Percentiles rank a stretch among this genome's conserved stretches.
phyloP scores from a whole-genome alignment of 2,888 invertebrate genomes.

The Yponomeuta malinellus region DNA sequence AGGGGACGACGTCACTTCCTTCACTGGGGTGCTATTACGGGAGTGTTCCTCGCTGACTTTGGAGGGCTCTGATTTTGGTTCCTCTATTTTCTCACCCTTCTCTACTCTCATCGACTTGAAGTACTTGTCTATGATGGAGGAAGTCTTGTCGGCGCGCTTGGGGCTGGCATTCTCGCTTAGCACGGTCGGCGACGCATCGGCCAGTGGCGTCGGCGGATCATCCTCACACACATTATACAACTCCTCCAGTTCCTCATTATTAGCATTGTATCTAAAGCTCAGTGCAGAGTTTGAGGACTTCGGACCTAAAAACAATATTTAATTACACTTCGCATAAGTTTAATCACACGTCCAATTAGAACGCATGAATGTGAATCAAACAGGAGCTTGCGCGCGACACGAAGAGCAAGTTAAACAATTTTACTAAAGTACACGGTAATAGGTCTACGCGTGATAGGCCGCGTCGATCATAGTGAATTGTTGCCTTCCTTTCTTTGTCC shows the following conservation, averaged over 20 bases:
- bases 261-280: conserved; percentile 84
- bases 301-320: background rate
- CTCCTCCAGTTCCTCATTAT: conserved; percentile 84
- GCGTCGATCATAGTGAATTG: conserved; percentile 20
- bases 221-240: conserved; percentile 78
- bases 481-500: background rate
- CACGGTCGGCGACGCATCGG: conserved; percentile 49
- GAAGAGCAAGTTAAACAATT: background rate
- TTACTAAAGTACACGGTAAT: background rate
- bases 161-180: conserved; percentile 60
- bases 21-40: conserved; percentile 36
- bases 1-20: conserved; percentile 65
- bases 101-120: conserved; percentile 60
- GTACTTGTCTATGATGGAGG: conserved; percentile 68
- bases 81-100: conserved; percentile 40
- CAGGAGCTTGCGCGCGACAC: background rate
- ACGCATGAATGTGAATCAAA: background rate
- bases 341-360: background rate
- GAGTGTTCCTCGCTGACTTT: conserved; percentile 41
- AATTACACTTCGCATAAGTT: background rate
- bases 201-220: conserved; percentile 66
- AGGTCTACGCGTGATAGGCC: conserved; percentile 34
- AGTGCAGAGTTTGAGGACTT: conserved; percentile 68
- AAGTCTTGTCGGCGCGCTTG: conserved; percentile 59
- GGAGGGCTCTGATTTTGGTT: conserved; percentile 41